phyloP scores from a whole-genome alignment of 2,797 vertebrate species.

The Squalus acanthias region DNA sequence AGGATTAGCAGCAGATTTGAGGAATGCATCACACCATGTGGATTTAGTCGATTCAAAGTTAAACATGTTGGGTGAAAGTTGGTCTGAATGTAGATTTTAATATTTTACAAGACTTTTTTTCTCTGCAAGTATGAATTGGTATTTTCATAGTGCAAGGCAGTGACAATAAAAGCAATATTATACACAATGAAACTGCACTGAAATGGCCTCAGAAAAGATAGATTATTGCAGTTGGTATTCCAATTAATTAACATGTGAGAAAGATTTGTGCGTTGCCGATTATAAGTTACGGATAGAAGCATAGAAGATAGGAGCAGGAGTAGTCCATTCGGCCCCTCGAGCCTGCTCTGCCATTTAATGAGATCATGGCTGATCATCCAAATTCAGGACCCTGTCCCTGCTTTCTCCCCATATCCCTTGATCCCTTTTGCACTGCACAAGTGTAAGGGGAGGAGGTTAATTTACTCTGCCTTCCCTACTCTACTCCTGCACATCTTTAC shows the following conservation, averaged over 20 bases:
- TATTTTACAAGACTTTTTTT: background rate
- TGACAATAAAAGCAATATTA: background rate
- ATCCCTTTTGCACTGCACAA: no score
- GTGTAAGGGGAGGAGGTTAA: no score
- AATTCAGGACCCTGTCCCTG: no score
- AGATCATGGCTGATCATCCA: no score
- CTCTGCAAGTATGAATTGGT: background rate
- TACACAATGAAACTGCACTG: background rate
- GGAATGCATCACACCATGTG: background rate
- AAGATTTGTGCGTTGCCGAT: no score
- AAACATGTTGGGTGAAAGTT: background rate
- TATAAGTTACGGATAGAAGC: no score
- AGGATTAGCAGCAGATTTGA: background rate
- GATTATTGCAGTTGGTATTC: background rate
- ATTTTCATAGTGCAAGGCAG: background rate
- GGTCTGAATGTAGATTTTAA: background rate
- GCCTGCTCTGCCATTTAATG: no score
- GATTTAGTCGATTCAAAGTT: background rate
- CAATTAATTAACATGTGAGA: background rate
- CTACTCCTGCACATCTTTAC: no score
- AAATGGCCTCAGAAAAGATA: background rate
- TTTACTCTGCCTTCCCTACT: no score
- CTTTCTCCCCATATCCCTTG: no score
- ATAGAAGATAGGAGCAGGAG: no score
- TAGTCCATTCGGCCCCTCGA: no score